phyloP scores from a whole-genome alignment of 2,888 invertebrate species.

The Lomographa bimaculata region DNA sequence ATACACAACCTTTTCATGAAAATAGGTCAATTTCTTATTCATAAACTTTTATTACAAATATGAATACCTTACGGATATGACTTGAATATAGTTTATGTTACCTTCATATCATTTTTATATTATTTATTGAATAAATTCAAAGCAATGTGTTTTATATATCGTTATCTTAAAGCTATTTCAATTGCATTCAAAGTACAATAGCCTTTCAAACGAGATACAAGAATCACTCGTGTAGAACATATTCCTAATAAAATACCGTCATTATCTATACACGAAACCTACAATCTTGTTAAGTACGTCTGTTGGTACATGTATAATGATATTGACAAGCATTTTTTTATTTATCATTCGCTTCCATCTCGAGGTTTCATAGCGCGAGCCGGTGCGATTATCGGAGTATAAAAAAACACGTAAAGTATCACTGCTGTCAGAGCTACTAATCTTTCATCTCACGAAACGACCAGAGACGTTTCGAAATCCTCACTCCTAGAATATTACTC shows the following conservation, averaged over 20 bases:
- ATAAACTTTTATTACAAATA: no score
- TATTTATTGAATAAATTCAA: no score
- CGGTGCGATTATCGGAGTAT: constrained; percentile 64
- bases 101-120: no score
- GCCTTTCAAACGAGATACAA: constrained; percentile 50
- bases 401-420: constrained; percentile 71
- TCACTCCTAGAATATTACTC: constrained; percentile 68
- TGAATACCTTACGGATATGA: no score
- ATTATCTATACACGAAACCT: constrained; percentile 62
- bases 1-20: no score
- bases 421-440: constrained; percentile 63
- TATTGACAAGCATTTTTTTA: constrained; percentile 68
- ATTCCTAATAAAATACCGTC: constrained; percentile 63
- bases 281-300: constrained; percentile 72
- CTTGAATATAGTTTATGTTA: no score
- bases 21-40: no score
- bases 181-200: no score
- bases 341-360: constrained; percentile 68
- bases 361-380: constrained; percentile 41
- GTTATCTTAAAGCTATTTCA: no score
- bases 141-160: no score
- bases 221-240: constrained; percentile 51
- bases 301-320: constrained; percentile 65
- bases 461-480: constrained; percentile 68
- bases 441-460: constrained; percentile 68